Evolutionary conservation across 2,113 vertebrate species (phyloP).

Genomic region (Saguinus midas): DNA sequence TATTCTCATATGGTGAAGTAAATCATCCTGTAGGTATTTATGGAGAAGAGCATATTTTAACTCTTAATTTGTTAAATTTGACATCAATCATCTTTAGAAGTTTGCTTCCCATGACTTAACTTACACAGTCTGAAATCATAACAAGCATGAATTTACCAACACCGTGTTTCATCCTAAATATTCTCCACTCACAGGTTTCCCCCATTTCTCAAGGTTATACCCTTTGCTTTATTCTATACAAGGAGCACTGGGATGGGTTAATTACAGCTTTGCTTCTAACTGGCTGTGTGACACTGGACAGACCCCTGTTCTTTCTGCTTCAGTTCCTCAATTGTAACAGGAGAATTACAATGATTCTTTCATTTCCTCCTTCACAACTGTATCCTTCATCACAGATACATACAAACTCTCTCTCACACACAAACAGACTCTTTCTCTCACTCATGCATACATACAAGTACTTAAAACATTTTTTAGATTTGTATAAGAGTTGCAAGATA

Average conservation of each 20-base stretch:
- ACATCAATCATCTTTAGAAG: constrained; percentile 54
- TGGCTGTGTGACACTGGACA: not conserved
- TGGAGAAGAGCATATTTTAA: constrained; percentile 63
- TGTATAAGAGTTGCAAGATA: not conserved
- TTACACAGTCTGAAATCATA: constrained; percentile 11
- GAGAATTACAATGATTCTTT: not conserved
- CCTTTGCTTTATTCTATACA: not conserved
- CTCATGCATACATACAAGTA: not conserved
- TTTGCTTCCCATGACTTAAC: constrained; percentile 29
- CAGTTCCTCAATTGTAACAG: not conserved
- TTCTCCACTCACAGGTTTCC: not conserved
- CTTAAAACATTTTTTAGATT: not conserved
- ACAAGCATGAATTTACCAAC: not conserved
- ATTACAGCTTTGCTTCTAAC: not conserved
- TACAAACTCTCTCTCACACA: not conserved
- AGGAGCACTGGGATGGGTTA: not conserved
- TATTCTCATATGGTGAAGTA: constrained; percentile 65
- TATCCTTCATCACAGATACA: not conserved
- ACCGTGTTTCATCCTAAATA: not conserved
- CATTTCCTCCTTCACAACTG: not conserved
- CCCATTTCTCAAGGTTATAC: not conserved
- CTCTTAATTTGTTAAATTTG: constrained; percentile 67
- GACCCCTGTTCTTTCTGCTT: not conserved
- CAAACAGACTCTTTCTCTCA: not conserved
- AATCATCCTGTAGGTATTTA: constrained; percentile 63